Evolutionary conservation across 35 echinoderm and acorn worm genomes (phyloP).

Genomic region (Lytechinus variegatus): DNA sequence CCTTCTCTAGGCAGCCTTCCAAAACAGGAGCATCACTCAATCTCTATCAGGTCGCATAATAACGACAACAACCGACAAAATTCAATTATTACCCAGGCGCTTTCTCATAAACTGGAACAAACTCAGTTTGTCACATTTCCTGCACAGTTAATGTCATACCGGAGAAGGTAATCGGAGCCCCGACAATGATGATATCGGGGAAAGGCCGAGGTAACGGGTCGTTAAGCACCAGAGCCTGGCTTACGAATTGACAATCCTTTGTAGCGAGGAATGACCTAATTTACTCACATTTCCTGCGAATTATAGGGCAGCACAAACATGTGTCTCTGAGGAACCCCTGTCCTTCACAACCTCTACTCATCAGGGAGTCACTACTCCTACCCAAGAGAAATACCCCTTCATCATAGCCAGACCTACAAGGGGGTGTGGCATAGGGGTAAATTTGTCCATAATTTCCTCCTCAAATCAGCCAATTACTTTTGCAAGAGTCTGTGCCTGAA

Average conservation of each 20-base stretch:
- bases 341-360: neutral
- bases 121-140: conserved; percentile 47
- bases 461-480: conserved; percentile 23
- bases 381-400: neutral
- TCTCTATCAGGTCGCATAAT: neutral
- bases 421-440: conserved; percentile 19
- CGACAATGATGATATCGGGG: neutral
- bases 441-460: conserved; percentile 32
- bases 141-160: conserved; percentile 27
- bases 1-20: conserved; percentile 7
- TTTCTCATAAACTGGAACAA: conserved; percentile 47
- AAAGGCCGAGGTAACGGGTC: neutral
- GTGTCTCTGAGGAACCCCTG: conserved; percentile 31
- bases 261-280: conserved; percentile 40
- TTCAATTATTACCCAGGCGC: conserved; percentile 23
- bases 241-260: conserved; percentile 10
- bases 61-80: conserved; percentile 23
- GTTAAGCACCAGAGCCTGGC: conserved; percentile 34
- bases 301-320: conserved; percentile 30
- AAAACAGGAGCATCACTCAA: conserved; percentile 10
- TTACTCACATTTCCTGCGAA: conserved; percentile 44
- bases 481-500: neutral
- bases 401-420: neutral
- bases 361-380: neutral
- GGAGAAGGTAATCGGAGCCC: conserved; percentile 5